A percentile compares a stretch with the other conserved stretches of the same genome.
Conservation (phyloP, 2,888 invertebrate genomes). For the Meteorus colon region DNA sequence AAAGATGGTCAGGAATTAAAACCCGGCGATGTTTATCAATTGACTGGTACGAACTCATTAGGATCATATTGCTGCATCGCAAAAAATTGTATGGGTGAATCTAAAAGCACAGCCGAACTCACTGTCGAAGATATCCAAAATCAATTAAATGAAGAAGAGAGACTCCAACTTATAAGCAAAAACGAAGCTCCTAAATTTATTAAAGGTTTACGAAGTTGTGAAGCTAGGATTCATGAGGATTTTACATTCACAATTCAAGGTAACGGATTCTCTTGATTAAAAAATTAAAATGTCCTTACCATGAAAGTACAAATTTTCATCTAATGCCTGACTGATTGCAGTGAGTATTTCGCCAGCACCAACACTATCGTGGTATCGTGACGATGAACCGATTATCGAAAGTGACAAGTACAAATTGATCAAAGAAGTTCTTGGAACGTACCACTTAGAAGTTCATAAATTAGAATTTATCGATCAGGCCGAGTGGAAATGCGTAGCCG, state of each 20-base stretch:
- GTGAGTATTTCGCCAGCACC: slow-evolving; percentile 89
- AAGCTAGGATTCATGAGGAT: slow-evolving; percentile 87
- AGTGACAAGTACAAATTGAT: slow-evolving; percentile 81
- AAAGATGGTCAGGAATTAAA: slow-evolving; percentile 94
- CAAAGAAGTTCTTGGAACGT: slow-evolving; percentile 82
- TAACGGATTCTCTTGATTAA: slow-evolving; percentile 63
- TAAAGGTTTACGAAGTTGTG: slow-evolving; percentile 86
- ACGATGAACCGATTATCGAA: slow-evolving; percentile 84
- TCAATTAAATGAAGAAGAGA: slow-evolving; percentile 90
- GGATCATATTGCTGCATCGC: slow-evolving; percentile 93
- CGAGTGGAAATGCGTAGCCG: slow-evolving; percentile 93
- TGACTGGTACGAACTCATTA: slow-evolving; percentile 91
- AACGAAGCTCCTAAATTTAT: slow-evolving; percentile 90
- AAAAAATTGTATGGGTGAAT: slow-evolving; percentile 92
- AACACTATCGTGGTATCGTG: slow-evolving; percentile 89
- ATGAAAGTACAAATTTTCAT: slow-evolving; percentile 22
- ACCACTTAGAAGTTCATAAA: slow-evolving; percentile 82
- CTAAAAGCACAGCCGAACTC: slow-evolving; percentile 88
- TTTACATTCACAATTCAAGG: slow-evolving; percentile 88
- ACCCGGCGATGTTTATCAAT: slow-evolving; percentile 93
- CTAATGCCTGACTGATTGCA: slow-evolving; percentile 66
- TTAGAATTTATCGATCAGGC: slow-evolving; percentile 87
- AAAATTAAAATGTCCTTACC: slow-evolving; percentile 8
- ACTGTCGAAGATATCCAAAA: slow-evolving; percentile 94
- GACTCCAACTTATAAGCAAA: slow-evolving; percentile 81